Percentiles rank a stretch among this genome's conserved stretches.
phyloP scores from a whole-genome alignment of 1,140 invertebrate species.

The Agraylea sexmaculata region DNA sequence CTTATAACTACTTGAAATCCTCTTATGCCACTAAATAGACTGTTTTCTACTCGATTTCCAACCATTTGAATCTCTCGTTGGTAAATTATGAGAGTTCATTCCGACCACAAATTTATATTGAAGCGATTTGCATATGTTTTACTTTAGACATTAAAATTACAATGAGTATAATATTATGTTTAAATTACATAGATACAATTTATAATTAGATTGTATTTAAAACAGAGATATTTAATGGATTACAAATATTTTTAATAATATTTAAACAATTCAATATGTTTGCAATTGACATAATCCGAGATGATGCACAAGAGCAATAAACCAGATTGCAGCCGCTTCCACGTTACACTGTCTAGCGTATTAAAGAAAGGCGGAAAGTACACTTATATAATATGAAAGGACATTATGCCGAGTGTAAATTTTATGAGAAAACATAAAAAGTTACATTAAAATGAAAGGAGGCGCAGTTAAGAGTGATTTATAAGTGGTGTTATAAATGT shows the following conservation, averaged over 20 bases:
- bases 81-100: too few relatives aligned
- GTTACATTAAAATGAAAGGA: constrained; percentile 23
- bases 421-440: constrained; percentile 23
- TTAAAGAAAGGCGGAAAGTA: too few relatives aligned
- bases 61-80: neutral
- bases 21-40: neutral
- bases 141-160: too few relatives aligned
- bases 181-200: too few relatives aligned
- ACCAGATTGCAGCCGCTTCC: neutral
- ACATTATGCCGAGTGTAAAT: constrained; percentile 23
- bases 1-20: neutral
- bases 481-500: too few relatives aligned
- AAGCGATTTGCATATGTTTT: too few relatives aligned
- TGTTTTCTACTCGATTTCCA: constrained; percentile 2
- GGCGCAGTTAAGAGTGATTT: constrained; percentile 22
- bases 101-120: too few relatives aligned
- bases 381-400: constrained; percentile 21
- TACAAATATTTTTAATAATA: constrained; percentile 2
- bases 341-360: constrained; percentile 17
- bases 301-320: constrained; percentile 6
- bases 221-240: neutral
- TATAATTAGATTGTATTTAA: constrained; percentile 4
- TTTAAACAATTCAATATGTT: constrained; percentile 6
- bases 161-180: too few relatives aligned
- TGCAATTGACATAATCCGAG: constrained; percentile 10